These are phyloP conservation scores for Acleris sparsana DNA, from an alignment of 2,888 invertebrate species.

Conservation along the genomic window DNA sequence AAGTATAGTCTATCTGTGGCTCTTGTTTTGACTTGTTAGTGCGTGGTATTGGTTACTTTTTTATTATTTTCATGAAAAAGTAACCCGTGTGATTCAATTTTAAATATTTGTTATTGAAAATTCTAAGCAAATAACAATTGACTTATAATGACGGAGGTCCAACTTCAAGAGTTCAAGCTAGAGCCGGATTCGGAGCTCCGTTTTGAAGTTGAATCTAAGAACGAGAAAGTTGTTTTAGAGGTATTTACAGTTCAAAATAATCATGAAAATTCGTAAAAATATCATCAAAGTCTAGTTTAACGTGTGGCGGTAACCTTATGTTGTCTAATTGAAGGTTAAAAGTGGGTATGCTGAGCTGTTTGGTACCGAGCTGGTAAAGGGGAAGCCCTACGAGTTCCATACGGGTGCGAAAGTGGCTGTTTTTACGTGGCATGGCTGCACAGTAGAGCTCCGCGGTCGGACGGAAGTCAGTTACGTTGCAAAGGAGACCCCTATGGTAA, in stretches of 20 bases:
- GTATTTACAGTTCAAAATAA: conserved; percentile 60
- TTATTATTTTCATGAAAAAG: too few species aligned
- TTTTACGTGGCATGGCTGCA: conserved; percentile 98
- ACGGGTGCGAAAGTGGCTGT: conserved; percentile 97
- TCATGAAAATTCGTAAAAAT: neutral
- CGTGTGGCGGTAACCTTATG: neutral
- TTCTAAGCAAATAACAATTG: neutral
- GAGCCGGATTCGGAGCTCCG: conserved; percentile 95
- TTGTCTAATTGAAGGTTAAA: conserved; percentile 85
- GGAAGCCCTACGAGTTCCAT: conserved; percentile 94
- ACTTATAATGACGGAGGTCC: conserved; percentile 73
- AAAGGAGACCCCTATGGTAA: conserved; percentile 97
- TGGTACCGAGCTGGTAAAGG: conserved; percentile 97
- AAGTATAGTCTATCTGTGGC: too few species aligned
- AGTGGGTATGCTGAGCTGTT: conserved; percentile 97
- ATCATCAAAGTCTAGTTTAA: neutral
- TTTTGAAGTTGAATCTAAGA: conserved; percentile 95
- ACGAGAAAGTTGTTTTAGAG: conserved; percentile 91
- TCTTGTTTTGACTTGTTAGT: too few species aligned
- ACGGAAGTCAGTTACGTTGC: conserved; percentile 97
- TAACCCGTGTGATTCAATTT: neutral
- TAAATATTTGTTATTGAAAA: neutral
- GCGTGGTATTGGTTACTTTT: too few species aligned
- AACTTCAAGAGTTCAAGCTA: conserved; percentile 89
- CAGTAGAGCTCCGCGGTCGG: conserved; percentile 92